Evolutionary conservation across 2,797 vertebrate species (phyloP).

Genomic region (Enteromius afrohamiltoni): DNA sequence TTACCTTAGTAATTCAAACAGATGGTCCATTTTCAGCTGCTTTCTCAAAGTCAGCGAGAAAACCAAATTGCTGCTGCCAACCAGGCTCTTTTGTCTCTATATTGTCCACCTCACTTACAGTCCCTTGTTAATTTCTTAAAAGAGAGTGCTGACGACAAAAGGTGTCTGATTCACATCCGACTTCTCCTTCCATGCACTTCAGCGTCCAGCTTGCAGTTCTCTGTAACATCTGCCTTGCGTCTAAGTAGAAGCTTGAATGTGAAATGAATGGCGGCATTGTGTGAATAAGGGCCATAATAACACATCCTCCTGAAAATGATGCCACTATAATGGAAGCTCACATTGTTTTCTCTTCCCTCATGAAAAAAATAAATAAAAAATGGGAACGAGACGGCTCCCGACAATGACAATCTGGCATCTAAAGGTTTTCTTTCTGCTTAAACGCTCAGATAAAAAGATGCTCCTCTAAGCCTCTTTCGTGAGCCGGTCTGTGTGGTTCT

Average conservation of each 20-base stretch:
- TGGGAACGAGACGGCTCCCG: constrained; percentile 76
- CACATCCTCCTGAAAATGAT: constrained; percentile 70
- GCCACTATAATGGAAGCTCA: constrained; percentile 74
- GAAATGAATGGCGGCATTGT: constrained; percentile 78
- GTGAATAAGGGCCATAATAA: constrained; percentile 78
- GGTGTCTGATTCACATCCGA: constrained; percentile 75
- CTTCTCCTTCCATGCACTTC: constrained; percentile 47
- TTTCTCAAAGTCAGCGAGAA: constrained; percentile 68
- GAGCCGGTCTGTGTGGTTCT: constrained; percentile 63
- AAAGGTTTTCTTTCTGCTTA: constrained; percentile 78
- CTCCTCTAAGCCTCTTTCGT: constrained; percentile 69
- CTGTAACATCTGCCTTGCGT: constrained; percentile 72
- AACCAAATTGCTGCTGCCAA: constrained; percentile 72
- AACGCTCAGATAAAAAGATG: constrained; percentile 70
- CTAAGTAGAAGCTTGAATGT: constrained; percentile 74
- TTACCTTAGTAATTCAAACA: constrained; percentile 68
- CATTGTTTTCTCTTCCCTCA: constrained; percentile 76
- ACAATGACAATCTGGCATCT: constrained; percentile 81
- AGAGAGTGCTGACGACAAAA: constrained; percentile 77
- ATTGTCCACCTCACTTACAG: constrained; percentile 75
- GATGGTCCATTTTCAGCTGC: constrained; percentile 70
- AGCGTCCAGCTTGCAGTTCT: constrained; percentile 69
- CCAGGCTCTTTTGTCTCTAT: constrained; percentile 75
- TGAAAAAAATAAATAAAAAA: constrained; percentile 57
- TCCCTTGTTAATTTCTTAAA: constrained; percentile 77